phyloP scores from a whole-genome alignment of 2,113 vertebrate species.

The Ahaetulla prasina region DNA sequence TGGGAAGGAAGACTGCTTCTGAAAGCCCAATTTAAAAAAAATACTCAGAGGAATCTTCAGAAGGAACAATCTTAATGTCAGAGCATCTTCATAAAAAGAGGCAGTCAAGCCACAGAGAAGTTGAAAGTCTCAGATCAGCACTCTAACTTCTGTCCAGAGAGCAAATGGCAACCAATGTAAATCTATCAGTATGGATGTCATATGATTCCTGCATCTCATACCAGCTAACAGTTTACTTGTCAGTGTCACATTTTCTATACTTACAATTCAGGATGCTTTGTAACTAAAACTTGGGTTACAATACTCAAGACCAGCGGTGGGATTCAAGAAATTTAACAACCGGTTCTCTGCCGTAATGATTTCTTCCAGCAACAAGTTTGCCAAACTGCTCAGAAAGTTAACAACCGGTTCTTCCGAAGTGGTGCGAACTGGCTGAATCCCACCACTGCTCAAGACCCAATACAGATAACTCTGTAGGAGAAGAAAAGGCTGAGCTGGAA shows the following conservation, averaged over 20 bases:
- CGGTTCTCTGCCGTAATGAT: too few species aligned
- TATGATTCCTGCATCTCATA: background rate
- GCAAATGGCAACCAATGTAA: background rate
- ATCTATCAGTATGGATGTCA: background rate
- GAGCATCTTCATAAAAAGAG: background rate
- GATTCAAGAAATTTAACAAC: too few species aligned
- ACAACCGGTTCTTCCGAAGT: too few species aligned
- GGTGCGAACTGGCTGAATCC: too few species aligned
- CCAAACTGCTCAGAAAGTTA: too few species aligned
- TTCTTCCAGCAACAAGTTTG: too few species aligned
- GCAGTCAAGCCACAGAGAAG: background rate
- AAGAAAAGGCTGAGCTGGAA: background rate
- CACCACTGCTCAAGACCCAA: background rate
- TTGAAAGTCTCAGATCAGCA: background rate
- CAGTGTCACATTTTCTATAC: background rate
- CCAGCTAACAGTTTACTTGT: background rate
- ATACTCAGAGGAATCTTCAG: background rate
- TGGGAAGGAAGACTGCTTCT: background rate
- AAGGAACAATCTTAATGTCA: background rate
- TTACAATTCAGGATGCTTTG: background rate
- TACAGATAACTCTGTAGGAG: background rate
- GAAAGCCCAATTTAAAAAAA: background rate
- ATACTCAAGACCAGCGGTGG: background rate
- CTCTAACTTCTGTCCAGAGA: background rate
- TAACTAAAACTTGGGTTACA: background rate